Evolutionary conservation across 2,888 invertebrate genomes (phyloP), one percentile per base, ranked within the genome.

Genomic region (Dexiosoma caninum): DNA sequence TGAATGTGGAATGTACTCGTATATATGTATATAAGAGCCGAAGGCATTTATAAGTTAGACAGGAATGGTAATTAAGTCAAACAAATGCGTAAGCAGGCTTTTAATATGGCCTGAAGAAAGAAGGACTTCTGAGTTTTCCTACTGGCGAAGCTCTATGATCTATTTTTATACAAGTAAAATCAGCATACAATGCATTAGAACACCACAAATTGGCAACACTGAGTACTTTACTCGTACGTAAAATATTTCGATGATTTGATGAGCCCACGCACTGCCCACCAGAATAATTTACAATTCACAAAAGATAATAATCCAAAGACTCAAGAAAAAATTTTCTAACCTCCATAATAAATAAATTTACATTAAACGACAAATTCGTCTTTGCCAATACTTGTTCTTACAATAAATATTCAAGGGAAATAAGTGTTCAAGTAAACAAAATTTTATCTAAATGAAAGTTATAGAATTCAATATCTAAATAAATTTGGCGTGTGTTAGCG

Each of bases 361-460:
- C 9, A 30, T 30, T 30, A 27, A 53, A 14, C n/a, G 7, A 8
- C 23, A 16, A 30, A 9, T 5, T 14, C 9, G 9, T 2, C 5
- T 21, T 16, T 55, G 35, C 12, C n/a, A 35, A 32, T n/a, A 35
- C 35, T 35, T 35, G 55, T 32, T 12, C 12, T 19, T 6, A 35
- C 19, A 55, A 35, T 12, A 55, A 35, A 10, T 55, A 10, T 32
- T 12, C 1, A n/a, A n/a, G 12, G 7, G 27, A 49, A 49, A 49
- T 53, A 32, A 55, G 32, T 55, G 32, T 19, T 55, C 10, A 55
- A 55, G 8, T 55, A 55, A 55, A 55, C 19, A 55, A n/a, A n/a
- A 21, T 35, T 55, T 35, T 5, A 1, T 19, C 14, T 3, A 12
- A 35, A 55, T 14, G n/a, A 19, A 42, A 32, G 27, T 19, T 30